phyloP scores from a whole-genome alignment of 2,113 vertebrate species.

The Chaetorhynchus papuensis region DNA sequence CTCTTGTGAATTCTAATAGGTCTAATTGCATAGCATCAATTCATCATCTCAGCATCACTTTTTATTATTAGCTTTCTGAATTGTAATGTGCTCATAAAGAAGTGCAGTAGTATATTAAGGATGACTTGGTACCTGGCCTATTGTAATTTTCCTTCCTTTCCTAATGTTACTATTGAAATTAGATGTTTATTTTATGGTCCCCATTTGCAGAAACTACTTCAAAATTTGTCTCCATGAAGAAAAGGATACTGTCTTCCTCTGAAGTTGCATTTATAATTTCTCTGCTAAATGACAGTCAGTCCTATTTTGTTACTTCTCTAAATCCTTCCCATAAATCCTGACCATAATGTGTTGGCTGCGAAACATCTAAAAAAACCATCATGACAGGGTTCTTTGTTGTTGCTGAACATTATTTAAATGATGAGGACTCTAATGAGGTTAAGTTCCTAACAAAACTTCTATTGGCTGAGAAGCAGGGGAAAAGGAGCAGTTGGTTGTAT shows the following conservation, averaged over 20 bases:
- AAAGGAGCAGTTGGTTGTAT: background rate
- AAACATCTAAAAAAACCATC: slow-evolving; percentile 49
- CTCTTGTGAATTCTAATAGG: slow-evolving; percentile 86
- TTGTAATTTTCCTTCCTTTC: slow-evolving; percentile 66
- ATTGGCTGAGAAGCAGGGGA: background rate
- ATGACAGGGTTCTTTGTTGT: slow-evolving; percentile 26
- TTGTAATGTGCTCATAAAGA: slow-evolving; percentile 80
- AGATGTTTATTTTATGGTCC: slow-evolving; percentile 70
- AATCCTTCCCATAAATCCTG: slow-evolving; percentile 62
- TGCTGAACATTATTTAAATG: background rate
- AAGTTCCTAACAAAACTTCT: background rate
- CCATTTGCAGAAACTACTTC: slow-evolving; percentile 66
- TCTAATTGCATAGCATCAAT: slow-evolving; percentile 82
- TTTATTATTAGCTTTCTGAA: slow-evolving; percentile 78
- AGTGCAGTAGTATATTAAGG: slow-evolving; percentile 75
- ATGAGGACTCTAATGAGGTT: background rate
- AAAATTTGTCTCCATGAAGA: slow-evolving; percentile 51
- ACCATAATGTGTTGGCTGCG: slow-evolving; percentile 24
- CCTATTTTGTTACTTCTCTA: background rate
- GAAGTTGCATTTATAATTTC: slow-evolving; percentile 67
- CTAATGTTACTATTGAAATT: slow-evolving; percentile 67
- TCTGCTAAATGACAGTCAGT: slow-evolving; percentile 48
- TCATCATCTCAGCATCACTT: slow-evolving; percentile 84
- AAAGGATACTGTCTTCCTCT: slow-evolving; percentile 53
- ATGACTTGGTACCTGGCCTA: slow-evolving; percentile 76